These are phyloP conservation scores for Eupleurogrammus muticus DNA, from an alignment of 2,797 vertebrate genomes.

Conservation along the genomic window DNA sequence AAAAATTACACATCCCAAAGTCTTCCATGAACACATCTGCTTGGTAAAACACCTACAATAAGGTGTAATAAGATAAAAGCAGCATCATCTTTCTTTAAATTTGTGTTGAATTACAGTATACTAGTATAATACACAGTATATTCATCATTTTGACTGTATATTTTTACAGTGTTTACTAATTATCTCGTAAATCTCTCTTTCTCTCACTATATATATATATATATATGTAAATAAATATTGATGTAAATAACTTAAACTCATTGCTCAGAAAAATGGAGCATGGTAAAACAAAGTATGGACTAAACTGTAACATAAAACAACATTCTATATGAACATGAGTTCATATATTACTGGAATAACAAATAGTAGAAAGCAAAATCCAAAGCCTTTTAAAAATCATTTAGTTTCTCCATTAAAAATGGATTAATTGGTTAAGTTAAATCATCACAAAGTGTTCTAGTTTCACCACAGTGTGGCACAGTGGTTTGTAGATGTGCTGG, in stretches of 20 bases:
- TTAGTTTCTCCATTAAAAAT: background rate
- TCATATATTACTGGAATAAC: background rate
- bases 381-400: background rate
- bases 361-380: background rate
- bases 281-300: background rate
- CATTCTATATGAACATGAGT: too few species aligned
- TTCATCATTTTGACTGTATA: background rate
- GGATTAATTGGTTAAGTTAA: background rate
- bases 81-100: background rate
- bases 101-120: background rate
- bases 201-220: too few species aligned
- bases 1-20: background rate
- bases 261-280: background rate
- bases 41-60: slow-evolving; percentile 5
- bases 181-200: background rate
- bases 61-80: slow-evolving; percentile 26
- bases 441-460: background rate
- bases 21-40: background rate
- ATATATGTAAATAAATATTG: too few species aligned
- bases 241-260: background rate
- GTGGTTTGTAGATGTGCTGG: background rate
- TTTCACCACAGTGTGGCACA: background rate
- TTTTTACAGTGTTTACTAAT: too few species aligned
- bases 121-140: background rate
- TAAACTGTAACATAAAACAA: background rate